These are phyloP conservation scores for Zygogramma bicolorata DNA, from an alignment of 2,888 invertebrate species.

Conservation along the genomic window DNA sequence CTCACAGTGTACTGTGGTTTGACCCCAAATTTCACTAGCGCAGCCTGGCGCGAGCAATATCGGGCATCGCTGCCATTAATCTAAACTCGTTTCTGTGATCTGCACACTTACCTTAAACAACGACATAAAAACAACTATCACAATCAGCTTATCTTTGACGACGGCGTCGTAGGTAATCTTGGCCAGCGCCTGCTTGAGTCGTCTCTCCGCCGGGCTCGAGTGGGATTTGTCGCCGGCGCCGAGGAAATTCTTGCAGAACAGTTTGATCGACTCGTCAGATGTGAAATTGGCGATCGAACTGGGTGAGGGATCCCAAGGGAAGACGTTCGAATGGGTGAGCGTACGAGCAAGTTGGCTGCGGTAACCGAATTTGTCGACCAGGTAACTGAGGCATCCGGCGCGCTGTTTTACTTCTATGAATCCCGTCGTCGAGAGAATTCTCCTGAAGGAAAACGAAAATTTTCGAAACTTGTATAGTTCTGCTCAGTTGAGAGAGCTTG, in stretches of 20 bases:
- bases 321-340: slow-evolving; percentile 78
- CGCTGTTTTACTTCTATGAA: slow-evolving; percentile 89
- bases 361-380: slow-evolving; percentile 86
- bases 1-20: no score
- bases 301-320: slow-evolving; percentile 76
- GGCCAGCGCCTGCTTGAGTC: slow-evolving; percentile 73
- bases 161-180: slow-evolving; percentile 85
- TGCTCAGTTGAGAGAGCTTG: background rate
- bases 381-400: slow-evolving; percentile 89
- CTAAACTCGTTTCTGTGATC: no score
- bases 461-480: slow-evolving; percentile 47
- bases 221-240: slow-evolving; percentile 31
- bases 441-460: no score
- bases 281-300: slow-evolving; percentile 82
- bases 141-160: slow-evolving; percentile 81
- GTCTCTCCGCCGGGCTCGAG: slow-evolving; percentile 63
- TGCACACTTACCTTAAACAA: slow-evolving; percentile 75
- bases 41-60: no score
- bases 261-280: slow-evolving; percentile 77
- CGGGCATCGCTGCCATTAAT: no score
- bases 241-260: slow-evolving; percentile 79
- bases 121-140: slow-evolving; percentile 79
- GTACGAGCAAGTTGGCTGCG: slow-evolving; percentile 84
- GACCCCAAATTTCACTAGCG: no score
- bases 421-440: slow-evolving; percentile 76